phyloP scores from a whole-genome alignment of 2,113 vertebrate genomes.

The Periophthalmus modestus region DNA sequence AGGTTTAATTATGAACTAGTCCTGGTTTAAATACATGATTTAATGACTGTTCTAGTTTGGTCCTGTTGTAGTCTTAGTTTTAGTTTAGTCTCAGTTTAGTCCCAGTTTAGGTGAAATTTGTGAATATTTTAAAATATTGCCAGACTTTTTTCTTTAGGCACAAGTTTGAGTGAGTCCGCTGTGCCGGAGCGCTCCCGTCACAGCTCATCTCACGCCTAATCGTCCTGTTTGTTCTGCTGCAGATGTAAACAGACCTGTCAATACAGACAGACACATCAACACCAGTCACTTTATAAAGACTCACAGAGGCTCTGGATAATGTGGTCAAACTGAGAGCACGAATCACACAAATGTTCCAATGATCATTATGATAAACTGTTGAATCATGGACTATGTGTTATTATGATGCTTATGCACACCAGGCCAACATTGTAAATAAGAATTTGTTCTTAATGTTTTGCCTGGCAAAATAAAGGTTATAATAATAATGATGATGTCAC shows the following conservation, averaged over 20 bases:
- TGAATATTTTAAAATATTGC: not conserved
- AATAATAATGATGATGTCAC: no score
- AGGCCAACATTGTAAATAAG: no score
- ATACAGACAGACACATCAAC: not conserved
- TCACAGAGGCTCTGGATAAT: no score
- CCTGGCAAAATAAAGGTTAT: no score
- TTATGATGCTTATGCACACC: no score
- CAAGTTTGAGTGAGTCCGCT: not conserved
- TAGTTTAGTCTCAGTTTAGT: not conserved
- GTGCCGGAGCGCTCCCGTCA: not conserved
- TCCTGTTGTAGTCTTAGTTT: not conserved
- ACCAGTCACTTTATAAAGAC: not conserved
- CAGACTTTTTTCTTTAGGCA: not conserved
- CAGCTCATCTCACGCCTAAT: not conserved
- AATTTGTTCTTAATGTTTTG: no score
- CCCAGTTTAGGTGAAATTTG: not conserved
- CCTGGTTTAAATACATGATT: not conserved
- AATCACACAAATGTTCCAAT: not conserved
- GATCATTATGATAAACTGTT: no score
- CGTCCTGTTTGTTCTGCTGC: not conserved
- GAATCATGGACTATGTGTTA: not conserved
- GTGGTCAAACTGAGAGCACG: not conserved
- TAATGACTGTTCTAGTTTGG: not conserved
- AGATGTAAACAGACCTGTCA: constrained; percentile 4
- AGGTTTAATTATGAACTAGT: not conserved